phyloP scores from a whole-genome alignment of 2,888 invertebrate genomes.

The Acleris sparsana region DNA sequence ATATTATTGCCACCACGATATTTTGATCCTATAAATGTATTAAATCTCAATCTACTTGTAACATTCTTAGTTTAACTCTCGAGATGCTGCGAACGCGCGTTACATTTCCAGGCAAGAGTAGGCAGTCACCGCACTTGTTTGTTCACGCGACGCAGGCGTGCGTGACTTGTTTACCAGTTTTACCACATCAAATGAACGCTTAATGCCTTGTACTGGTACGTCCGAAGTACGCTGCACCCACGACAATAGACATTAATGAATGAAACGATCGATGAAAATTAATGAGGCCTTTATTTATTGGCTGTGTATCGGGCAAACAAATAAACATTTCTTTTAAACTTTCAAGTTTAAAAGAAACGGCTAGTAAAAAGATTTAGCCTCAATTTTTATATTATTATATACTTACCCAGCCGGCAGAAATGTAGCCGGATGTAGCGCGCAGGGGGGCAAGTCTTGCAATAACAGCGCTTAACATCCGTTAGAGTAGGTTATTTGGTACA shows the following conservation, averaged over 20 bases:
- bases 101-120: conserved; percentile 42
- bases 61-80: background rate
- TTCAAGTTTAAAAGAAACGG: too few species aligned
- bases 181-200: conserved; percentile 49
- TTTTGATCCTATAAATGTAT: too few species aligned
- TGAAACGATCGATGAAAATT: conserved; percentile 25
- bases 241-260: conserved; percentile 43
- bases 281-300: conserved; percentile 3
- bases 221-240: conserved; percentile 49
- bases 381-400: too few species aligned
- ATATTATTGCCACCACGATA: background rate
- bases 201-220: conserved; percentile 64
- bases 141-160: conserved; percentile 77
- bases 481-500: conserved; percentile 49
- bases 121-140: conserved; percentile 72
- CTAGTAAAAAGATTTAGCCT: too few species aligned
- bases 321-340: too few species aligned
- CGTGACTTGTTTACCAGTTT: conserved; percentile 74
- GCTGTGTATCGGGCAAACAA: background rate
- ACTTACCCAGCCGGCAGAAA: conserved; percentile 15
- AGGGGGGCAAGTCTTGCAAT: conserved; percentile 41
- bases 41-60: background rate
- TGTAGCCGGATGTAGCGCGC: conserved; percentile 34
- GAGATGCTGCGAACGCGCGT: conserved; percentile 35
- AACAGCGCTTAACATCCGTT: conserved; percentile 53